Evolutionary conservation across 2,888 invertebrate species (phyloP), one percentile per base, ranked within the genome.

Genomic region (Camptogramma bilineatum): DNA sequence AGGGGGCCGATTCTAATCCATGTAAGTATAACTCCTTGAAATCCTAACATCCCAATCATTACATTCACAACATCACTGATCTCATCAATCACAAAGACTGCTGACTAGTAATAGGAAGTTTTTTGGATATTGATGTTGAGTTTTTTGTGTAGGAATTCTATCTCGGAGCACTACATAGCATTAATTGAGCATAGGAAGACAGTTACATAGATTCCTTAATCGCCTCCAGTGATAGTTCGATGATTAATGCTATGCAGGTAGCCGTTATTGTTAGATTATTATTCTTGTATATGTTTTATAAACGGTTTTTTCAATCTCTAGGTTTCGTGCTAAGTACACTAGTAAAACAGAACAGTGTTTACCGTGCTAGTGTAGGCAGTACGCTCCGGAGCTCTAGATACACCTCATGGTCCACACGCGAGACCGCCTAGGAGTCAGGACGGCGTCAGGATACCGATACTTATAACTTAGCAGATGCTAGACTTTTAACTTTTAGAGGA

Each of bases 271-370:
- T 80, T 85, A 85, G 83, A 83, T 72, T 83, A 68, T 84, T 79
- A 81, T 75, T 74, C 51, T 79, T 81, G 76, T 87, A 81, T 73
- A 71, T 91, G 85, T 87, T 82, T 91, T 80, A 87, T 87, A 81
- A 82, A 88, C 88, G 83, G 79, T 90, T 93, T 75, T 92, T 93
- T 93, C 86, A 93, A 93, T 93, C 93, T 93, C 93, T 93, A 93
- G 93, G 93, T 92, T 92, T 90, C 93, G 93, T 92, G 93, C 91
- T 93, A 93, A 91, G 91, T 91, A 91, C 91, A 93, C 92, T 92
- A 93, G 92, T 92, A 91, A 90, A 88, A 92, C 92, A 90, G 91
- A 88, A 91, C 91, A 88, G 92, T 85, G 85, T 90, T 85, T 82
- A 86, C 83, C 87, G 85, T 82, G 91, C 92, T 93, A 92, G 93